Conservation (phyloP, 2,113 vertebrate species). For the Notothenia rossii region DNA sequence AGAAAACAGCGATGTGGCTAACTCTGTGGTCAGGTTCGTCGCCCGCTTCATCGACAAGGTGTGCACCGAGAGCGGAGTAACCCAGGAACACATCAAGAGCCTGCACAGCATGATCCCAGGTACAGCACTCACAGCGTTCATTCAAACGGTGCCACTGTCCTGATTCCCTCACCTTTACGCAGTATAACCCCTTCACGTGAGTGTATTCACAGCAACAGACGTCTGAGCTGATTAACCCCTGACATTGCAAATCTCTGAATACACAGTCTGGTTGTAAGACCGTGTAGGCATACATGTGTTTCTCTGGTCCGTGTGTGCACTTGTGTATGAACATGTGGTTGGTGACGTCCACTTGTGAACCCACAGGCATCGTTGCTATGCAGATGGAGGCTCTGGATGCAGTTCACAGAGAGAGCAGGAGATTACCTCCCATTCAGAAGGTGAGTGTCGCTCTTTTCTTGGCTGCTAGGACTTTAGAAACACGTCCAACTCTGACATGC, state of each 20-base stretch:
- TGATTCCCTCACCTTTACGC: conserved; percentile 47
- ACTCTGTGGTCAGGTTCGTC: conserved; percentile 93
- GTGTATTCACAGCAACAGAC: conserved; percentile 46
- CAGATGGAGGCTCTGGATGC: conserved; percentile 96
- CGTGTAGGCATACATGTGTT: conserved; percentile 13
- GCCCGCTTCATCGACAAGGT: conserved; percentile 98
- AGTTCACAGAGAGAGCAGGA: conserved; percentile 95
- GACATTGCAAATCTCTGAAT: conserved; percentile 61
- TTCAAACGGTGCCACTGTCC: conserved; percentile 37
- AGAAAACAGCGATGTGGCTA: conserved; percentile 94
- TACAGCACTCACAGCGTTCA: conserved; percentile 60
- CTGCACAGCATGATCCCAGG: conserved; percentile 99
- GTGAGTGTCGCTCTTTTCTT: conserved; percentile 77
- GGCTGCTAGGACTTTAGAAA: neutral
- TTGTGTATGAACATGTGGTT: conserved; percentile 33
- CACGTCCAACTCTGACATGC: neutral
- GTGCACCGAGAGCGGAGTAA: conserved; percentile 97
- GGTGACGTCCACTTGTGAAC: conserved; percentile 58
- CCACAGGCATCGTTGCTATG: conserved; percentile 96
- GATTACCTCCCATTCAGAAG: conserved; percentile 98
- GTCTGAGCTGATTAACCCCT: conserved; percentile 63
- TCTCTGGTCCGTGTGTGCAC: conserved; percentile 10
- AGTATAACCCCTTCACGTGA: neutral
- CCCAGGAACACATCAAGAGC: conserved; percentile 97
- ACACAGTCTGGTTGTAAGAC: conserved; percentile 37